Evolutionary conservation across 2,113 vertebrate species (phyloP), one percentile per base, ranked within the genome.

Genomic region (Stegastes partitus): DNA sequence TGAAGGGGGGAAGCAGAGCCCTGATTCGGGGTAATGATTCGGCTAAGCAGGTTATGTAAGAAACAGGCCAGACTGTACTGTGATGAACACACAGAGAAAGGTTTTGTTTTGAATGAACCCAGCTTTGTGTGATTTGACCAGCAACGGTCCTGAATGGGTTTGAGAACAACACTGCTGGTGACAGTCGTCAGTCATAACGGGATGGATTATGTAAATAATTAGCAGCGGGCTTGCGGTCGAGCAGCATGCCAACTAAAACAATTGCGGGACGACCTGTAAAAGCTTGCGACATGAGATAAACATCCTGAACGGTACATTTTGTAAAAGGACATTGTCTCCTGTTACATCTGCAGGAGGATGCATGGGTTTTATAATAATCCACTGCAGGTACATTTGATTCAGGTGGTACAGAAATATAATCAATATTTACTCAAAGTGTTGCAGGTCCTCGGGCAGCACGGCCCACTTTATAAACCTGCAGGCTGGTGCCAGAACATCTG

Each of bases 21-120:
- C 31, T 76, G 82, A 89, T 87, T 78, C 6, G 50, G 84, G 82
- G 85, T 82, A 89, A 84, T 88, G 78, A 80, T 83, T 83, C 9
- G 3, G 64, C 42, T 82, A 64, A 87, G 57, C 70, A 15, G 70
- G 82, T 93, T 93, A 92, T 80, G 68, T 83, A 92, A 93, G 78
- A 83, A 88, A 55, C 79, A 82, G 87, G 78, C 75, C 88, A 89
- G 80, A 68, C 70, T 85, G 86, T 91, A 66, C 84, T 78, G 81
- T 18, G 62, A 64, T 55, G 68, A 78, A 79, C 5, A 79, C 5
- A 82, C 82, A 84, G 31, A 74, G 57, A 58, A 47, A 57, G 57
- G 49, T 67, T 84, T 86, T 89, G 83, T 85, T 87, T 66, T 79
- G 64, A 78, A 72, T 81, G 73, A 74, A 50, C 15, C 51, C 2